phyloP scores from a whole-genome alignment of 2,888 invertebrate species.

The Argyresthia goedartella region DNA sequence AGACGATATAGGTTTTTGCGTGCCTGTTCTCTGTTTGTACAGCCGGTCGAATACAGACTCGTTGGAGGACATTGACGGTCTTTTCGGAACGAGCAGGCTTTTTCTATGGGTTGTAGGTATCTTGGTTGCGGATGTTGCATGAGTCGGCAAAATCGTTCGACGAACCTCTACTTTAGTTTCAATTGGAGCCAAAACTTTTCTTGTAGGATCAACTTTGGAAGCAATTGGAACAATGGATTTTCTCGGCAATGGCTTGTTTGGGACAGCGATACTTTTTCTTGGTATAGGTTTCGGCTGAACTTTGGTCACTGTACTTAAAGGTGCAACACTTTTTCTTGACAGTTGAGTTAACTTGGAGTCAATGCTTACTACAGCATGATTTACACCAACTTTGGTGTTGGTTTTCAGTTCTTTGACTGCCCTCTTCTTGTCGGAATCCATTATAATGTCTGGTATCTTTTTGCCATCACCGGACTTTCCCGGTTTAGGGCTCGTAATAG shows the following conservation, averaged over 20 bases:
- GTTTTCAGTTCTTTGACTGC: neutral
- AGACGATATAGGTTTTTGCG: slow-evolving; percentile 18
- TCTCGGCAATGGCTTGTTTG: neutral
- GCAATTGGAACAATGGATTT: neutral
- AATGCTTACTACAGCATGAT: neutral
- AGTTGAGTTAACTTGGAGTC: neutral
- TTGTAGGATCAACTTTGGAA: neutral
- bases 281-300: slow-evolving; percentile 1
- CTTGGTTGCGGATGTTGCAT: neutral
- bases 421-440: neutral
- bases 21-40: slow-evolving; percentile 41
- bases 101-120: neutral
- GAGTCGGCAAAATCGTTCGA: neutral
- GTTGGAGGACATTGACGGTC: slow-evolving; percentile 10
- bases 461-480: neutral
- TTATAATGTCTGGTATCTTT: neutral
- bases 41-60: slow-evolving; percentile 52
- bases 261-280: neutral
- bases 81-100: slow-evolving; percentile 7
- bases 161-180: slow-evolving; percentile 9
- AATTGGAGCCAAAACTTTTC: neutral
- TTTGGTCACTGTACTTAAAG: slow-evolving; percentile 14
- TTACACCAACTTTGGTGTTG: neutral
- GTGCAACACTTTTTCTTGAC: slow-evolving; percentile 21
- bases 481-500: neutral